Percentiles rank a stretch among this genome's conserved stretches.
Conservation (phyloP, 2,888 invertebrate species). For the Drosophila quinaria region DNA sequence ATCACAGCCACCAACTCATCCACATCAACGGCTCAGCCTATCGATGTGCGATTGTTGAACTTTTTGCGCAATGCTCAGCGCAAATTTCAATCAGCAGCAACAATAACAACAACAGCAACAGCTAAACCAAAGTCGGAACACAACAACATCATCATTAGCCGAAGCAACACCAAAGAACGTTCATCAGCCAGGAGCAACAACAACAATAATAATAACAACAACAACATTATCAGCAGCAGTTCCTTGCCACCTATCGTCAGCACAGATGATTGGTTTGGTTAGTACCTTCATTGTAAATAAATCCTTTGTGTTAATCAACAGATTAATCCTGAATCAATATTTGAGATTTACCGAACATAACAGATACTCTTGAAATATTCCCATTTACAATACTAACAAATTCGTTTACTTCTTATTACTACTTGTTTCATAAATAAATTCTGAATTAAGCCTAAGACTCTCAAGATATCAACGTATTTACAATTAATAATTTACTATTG, state of each 20-base stretch:
- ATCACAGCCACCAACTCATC: constrained; percentile 1
- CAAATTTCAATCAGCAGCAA: constrained; percentile 66
- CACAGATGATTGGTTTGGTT: constrained; percentile 83
- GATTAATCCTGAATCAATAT: background rate
- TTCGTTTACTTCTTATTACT: background rate
- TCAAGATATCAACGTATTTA: background rate
- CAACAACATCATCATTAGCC: constrained; percentile 41
- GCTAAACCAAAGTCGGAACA: constrained; percentile 48
- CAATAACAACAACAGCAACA: constrained; percentile 30
- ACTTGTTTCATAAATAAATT: background rate
- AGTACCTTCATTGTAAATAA: constrained; percentile 58
- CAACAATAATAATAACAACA: constrained; percentile 29
- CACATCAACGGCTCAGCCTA: constrained; percentile 38
- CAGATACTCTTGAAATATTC: background rate
- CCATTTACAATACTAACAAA: background rate
- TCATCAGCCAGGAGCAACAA: constrained; percentile 16
- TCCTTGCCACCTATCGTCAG: constrained; percentile 64
- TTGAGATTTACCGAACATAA: constrained; percentile 1
- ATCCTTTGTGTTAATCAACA: background rate
- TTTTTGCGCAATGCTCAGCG: constrained; percentile 79
- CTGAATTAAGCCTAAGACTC: background rate
- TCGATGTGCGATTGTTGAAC: constrained; percentile 75
- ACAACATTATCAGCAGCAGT: constrained; percentile 22
- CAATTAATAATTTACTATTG: background rate
- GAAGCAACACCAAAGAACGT: constrained; percentile 33